Evolutionary conservation across 2,888 invertebrate genomes (phyloP).

Genomic region (Melieria picta): DNA sequence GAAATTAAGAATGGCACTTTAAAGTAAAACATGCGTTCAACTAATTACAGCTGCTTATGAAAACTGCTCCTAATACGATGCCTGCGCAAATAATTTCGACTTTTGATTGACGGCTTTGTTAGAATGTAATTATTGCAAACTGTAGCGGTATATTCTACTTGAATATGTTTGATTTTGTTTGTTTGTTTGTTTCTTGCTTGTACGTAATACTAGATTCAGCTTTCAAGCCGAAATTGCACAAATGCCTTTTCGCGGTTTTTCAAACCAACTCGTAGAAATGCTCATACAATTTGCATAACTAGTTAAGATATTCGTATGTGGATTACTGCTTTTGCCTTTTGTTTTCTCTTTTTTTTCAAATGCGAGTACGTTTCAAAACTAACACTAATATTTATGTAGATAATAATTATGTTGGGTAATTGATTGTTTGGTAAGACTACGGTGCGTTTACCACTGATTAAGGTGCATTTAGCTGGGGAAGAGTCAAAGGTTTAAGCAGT

Average conservation of each 20-base stretch:
- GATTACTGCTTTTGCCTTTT: slow-evolving; percentile 2
- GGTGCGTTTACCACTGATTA: not conserved
- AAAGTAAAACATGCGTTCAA: too few species aligned
- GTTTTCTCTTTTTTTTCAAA: slow-evolving; percentile 22
- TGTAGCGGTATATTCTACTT: not conserved
- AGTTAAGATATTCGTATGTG: not conserved
- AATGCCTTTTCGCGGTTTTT: slow-evolving; percentile 41
- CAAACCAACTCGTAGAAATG: slow-evolving; percentile 41
- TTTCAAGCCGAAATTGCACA: slow-evolving; percentile 48
- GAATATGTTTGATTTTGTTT: slow-evolving; percentile 12
- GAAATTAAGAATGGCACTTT: too few species aligned
- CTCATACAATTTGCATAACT: slow-evolving; percentile 18
- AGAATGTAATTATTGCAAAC: slow-evolving; percentile 29
- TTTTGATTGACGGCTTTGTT: slow-evolving; percentile 5
- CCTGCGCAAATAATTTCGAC: slow-evolving; percentile 14
- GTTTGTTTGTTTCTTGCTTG: not conserved
- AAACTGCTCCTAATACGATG: not conserved
- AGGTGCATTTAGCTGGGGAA: not conserved
- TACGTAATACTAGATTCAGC: slow-evolving; percentile 40
- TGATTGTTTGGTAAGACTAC: too few species aligned
- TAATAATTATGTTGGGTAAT: too few species aligned
- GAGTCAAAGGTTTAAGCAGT: not conserved
- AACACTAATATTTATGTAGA: slow-evolving; percentile 6
- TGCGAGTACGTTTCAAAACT: slow-evolving; percentile 22
- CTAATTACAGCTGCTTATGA: too few species aligned